Conservation (phyloP, 2,113 vertebrate species). For the Arizona elegans region DNA sequence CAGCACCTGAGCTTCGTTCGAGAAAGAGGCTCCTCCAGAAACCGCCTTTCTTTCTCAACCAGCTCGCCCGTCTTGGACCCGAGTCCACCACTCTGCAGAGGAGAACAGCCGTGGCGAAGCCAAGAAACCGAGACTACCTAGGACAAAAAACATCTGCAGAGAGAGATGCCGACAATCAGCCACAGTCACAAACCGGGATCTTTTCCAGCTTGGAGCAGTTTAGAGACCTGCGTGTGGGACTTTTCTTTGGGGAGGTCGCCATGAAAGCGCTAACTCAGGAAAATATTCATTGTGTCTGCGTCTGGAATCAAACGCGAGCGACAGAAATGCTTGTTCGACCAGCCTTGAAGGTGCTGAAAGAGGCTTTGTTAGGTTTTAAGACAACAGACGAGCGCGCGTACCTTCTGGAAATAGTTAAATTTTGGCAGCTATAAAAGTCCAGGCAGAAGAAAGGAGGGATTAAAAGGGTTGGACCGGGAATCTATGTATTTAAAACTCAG, state of each 20-base stretch:
- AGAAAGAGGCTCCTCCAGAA: background rate
- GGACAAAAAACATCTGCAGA: background rate
- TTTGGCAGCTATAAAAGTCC: background rate
- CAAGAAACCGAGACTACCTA: background rate
- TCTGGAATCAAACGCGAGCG: too few species aligned
- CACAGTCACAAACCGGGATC: background rate
- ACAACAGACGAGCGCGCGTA: too few species aligned
- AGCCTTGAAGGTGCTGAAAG: too few species aligned
- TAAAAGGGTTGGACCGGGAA: background rate
- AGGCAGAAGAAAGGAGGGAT: background rate
- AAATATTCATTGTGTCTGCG: background rate
- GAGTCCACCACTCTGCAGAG: background rate
- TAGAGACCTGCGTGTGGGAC: background rate
- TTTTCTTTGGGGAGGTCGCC: background rate
- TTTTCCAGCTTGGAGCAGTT: background rate
- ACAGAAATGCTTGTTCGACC: too few species aligned
- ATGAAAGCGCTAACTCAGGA: background rate
- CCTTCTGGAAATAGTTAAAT: background rate
- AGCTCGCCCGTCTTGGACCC: background rate
- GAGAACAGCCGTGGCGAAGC: background rate
- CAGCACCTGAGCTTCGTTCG: conserved; percentile 46
- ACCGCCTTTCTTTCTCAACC: conserved; percentile 6
- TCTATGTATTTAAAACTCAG: conserved; percentile 12
- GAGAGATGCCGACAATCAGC: background rate
- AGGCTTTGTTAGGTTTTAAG: too few species aligned